Percentiles rank a stretch among this genome's conserved stretches.
These are phyloP conservation scores for Machimus atricapillus DNA, from an alignment of 2,888 invertebrate species.

Conservation along the genomic window DNA sequence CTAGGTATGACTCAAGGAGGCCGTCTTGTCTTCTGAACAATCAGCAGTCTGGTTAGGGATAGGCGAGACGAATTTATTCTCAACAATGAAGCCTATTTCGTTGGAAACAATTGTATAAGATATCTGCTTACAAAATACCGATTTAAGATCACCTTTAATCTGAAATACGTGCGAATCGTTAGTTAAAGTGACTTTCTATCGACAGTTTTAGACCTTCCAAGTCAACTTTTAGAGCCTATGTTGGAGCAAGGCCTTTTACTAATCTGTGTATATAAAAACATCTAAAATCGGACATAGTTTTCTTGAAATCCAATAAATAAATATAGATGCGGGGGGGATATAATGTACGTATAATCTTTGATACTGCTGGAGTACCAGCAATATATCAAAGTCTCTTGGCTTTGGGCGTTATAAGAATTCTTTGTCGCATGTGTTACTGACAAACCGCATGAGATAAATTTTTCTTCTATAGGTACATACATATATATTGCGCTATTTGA, in stretches of 20 bases:
- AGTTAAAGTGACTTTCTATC: neutral
- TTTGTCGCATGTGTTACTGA: neutral
- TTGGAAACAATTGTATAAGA: neutral
- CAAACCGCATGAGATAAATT: neutral
- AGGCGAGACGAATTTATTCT: neutral
- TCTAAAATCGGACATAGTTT: neutral
- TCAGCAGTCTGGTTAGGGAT: neutral
- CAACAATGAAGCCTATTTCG: neutral
- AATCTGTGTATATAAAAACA: neutral
- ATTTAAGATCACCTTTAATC: neutral
- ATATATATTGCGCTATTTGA: neutral
- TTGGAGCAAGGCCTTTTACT: neutral
- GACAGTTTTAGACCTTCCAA: neutral
- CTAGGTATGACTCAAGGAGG: neutral
- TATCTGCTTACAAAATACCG: neutral
- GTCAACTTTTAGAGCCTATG: neutral
- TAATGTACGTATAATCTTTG: neutral
- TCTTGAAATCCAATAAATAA: neutral
- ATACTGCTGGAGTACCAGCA: neutral
- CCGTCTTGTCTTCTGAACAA: neutral
- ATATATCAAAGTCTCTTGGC: neutral
- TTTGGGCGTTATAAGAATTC: neutral
- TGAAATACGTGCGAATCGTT: neutral
- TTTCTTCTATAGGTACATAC: neutral
- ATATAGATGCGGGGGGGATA: neutral